These are phyloP conservation scores for Chrysomallon squamiferum DNA, from an alignment of 1,140 invertebrate genomes.

Conservation along the genomic window DNA sequence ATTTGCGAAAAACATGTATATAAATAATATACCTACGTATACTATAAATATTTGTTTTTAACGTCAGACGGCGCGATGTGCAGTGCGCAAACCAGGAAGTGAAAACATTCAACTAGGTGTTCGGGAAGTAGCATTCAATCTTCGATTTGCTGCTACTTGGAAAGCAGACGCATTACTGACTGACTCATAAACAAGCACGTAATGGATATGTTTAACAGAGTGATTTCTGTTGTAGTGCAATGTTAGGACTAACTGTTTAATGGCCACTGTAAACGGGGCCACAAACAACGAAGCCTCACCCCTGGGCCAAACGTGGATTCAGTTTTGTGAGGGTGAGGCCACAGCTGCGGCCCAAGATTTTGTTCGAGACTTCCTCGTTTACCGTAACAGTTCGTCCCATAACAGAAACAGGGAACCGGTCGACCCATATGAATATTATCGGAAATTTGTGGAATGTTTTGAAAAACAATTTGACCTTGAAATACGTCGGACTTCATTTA, in stretches of 20 bases:
- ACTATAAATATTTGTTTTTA: no score
- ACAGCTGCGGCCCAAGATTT: slow-evolving; percentile 83
- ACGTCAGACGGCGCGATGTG: no score
- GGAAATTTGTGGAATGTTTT: slow-evolving; percentile 85
- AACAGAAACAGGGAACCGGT: slow-evolving; percentile 65
- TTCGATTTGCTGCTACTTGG: no score
- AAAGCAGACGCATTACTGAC: no score
- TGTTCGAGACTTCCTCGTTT: slow-evolving; percentile 82
- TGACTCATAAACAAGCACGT: no score
- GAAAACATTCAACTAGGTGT: no score
- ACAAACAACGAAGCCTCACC: slow-evolving; percentile 22
- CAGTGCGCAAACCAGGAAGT: no score
- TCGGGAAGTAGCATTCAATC: no score
- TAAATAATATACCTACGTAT: no score
- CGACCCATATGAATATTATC: slow-evolving; percentile 71
- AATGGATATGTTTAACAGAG: no score
- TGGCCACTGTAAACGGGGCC: slow-evolving; percentile 46
- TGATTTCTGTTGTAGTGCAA: no score
- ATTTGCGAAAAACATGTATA: no score
- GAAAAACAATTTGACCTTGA: slow-evolving; percentile 63
- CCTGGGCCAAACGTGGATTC: slow-evolving; percentile 58
- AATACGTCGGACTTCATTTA: slow-evolving; percentile 36
- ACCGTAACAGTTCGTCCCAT: slow-evolving; percentile 69
- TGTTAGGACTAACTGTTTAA: slow-evolving; percentile 4
- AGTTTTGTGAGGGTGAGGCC: slow-evolving; percentile 90